Evolutionary conservation across 1,140 invertebrate genomes (phyloP).

Genomic region (Apocrypta bakeri): DNA sequence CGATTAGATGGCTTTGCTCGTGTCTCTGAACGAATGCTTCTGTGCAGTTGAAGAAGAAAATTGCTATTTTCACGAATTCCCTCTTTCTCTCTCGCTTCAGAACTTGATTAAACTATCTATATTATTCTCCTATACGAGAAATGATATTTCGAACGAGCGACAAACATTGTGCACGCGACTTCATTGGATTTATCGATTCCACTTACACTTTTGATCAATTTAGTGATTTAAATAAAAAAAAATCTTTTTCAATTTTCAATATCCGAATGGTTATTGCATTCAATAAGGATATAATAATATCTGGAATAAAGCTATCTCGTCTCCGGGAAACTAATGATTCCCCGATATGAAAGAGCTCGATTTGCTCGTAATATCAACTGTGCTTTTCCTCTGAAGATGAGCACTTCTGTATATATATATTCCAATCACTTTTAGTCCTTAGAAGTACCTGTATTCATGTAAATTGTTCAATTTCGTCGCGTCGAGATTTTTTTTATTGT

Average conservation of each 20-base stretch:
- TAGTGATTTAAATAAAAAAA: no score
- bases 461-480: slow-evolving; percentile 46
- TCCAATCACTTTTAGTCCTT: not conserved
- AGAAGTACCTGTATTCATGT: slow-evolving; percentile 25
- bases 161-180: not conserved
- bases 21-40: not conserved
- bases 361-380: not conserved
- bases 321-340: not conserved
- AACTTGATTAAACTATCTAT: slow-evolving; percentile 20
- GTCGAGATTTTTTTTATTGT: not conserved
- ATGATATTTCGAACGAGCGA: slow-evolving; percentile 2
- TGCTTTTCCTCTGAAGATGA: not conserved
- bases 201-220: not conserved
- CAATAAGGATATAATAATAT: not conserved
- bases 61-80: slow-evolving; percentile 46
- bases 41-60: slow-evolving; percentile 22
- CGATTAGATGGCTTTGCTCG: slow-evolving; percentile 45
- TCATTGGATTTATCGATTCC: not conserved
- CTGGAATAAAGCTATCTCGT: not conserved
- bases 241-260: not conserved
- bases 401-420: not conserved
- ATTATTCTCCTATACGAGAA: not conserved
- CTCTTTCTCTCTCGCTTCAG: not conserved
- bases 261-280: not conserved
- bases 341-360: not conserved